Evolutionary conservation across 2,888 invertebrate genomes (phyloP).

Genomic region (Deroplatys truncata): DNA sequence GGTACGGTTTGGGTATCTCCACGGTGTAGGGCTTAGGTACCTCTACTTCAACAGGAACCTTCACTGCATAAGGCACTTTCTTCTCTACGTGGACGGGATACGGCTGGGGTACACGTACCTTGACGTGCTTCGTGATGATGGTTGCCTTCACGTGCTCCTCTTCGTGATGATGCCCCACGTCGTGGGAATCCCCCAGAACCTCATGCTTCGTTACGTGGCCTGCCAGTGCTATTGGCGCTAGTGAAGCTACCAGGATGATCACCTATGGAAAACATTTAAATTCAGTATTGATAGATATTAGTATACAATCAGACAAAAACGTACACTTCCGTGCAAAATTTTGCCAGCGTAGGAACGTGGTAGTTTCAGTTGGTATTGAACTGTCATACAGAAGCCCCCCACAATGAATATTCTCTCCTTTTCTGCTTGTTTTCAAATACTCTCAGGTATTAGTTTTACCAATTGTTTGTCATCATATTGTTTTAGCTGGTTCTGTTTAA

Average conservation of each 20-base stretch:
- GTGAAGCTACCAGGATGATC: neutral
- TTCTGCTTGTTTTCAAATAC: no score
- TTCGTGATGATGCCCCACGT: neutral
- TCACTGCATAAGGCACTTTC: constrained; percentile 40
- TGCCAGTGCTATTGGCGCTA: neutral
- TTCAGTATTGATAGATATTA: no score
- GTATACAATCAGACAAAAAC: no score
- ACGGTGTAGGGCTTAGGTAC: constrained; percentile 73
- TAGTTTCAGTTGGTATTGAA: no score
- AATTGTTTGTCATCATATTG: no score
- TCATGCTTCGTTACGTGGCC: neutral
- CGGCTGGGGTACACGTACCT: constrained; percentile 38
- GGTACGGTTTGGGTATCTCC: constrained; percentile 35
- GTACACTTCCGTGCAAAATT: no score
- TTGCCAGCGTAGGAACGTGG: no score
- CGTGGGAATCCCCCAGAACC: neutral
- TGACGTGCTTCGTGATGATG: constrained; percentile 28
- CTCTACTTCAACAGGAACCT: constrained; percentile 48
- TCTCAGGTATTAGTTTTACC: no score
- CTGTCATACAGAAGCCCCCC: no score
- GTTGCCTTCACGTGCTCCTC: constrained; percentile 23
- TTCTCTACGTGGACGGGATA: constrained; percentile 42
- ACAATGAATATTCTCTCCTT: no score
- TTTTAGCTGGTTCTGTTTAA: no score
- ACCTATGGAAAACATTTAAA: neutral